phyloP scores from a whole-genome alignment of 1,140 invertebrate genomes.

The Neotoxoptera formosana region DNA sequence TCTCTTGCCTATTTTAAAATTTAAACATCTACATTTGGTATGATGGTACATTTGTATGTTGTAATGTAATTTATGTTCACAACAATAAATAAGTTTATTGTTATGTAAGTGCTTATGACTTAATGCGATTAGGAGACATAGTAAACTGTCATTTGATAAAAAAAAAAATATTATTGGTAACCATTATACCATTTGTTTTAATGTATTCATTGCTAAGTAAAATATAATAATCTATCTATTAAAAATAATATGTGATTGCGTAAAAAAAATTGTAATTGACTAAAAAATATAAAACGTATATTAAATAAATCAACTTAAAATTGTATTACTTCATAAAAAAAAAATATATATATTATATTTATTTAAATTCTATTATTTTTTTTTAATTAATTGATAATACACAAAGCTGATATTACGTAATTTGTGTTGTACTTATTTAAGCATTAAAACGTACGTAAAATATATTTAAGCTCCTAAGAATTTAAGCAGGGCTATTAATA shows the following conservation, averaged over 20 bases:
- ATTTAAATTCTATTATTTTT: too few species aligned
- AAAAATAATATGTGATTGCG: neutral
- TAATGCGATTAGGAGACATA: neutral
- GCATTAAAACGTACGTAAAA: neutral
- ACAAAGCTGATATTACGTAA: too few species aligned
- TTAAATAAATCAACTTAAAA: too few species aligned
- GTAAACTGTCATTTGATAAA: too few species aligned
- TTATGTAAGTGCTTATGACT: neutral
- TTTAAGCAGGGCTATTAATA: neutral
- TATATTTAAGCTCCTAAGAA: neutral
- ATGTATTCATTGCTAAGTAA: neutral
- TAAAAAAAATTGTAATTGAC: too few species aligned
- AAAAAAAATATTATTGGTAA: neutral
- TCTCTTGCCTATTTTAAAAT: neutral
- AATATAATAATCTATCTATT: neutral
- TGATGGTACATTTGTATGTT: too few species aligned
- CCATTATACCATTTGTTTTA: neutral
- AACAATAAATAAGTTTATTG: neutral
- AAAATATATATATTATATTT: too few species aligned
- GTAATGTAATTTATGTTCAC: neutral
- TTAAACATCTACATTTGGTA: neutral
- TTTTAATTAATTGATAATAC: too few species aligned
- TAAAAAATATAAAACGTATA: too few species aligned
- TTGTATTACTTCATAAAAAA: too few species aligned
- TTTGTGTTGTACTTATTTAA: too few species aligned